Evolutionary conservation across 2,797 vertebrate species (phyloP), one percentile per base, ranked within the genome.

Genomic region (Acrocephalus scirpaceus): DNA sequence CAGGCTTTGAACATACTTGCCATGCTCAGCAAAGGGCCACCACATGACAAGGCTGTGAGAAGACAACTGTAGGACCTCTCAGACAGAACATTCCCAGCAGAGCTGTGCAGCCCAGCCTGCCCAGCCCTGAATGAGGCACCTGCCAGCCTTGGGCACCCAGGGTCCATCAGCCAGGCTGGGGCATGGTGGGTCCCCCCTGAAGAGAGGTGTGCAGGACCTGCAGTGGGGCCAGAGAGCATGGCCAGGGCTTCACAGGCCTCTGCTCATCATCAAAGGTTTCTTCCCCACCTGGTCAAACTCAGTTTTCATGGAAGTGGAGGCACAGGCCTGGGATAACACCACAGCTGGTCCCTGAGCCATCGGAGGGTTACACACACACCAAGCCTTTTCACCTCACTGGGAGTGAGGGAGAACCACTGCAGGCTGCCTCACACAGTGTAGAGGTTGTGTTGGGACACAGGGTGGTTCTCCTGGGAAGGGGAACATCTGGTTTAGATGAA

Each of bases 151-250:
- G 74, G 60, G 44, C 44, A 40, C 29, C 21, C 72, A 32, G 45
- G 34, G 19, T 23, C 48, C 48, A 9, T 44, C 60, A 53, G 60
- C 38, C 38, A 29, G 38, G 9, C 58, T 62, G 30, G 23, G 30
- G 15, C 47, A 62, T 2, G 0, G 30, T 0, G 0, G 11, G 19
- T 5, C 3, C 19, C n/a, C 25, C 25, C 32, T 29, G 48, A 16
- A 29, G 19, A 34, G 74, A 44, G 48, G 12, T 9, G 32, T 21
- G 48, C 48, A 64, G 48, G 25, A 44, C 30, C 36, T 64, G 47
- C 38, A 44, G 48, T 34, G 25, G 38, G 25, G 11, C 23, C 38
- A 42, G 38, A 42, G 47, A 44, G 15, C 48, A 15, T 2, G 4
- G 58, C 73, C 74, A 53, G 48, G 48, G 19, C 30, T 53, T 23